Evolutionary conservation across 2,113 vertebrate species (phyloP).

Genomic region (Glaucomys volans): DNA sequence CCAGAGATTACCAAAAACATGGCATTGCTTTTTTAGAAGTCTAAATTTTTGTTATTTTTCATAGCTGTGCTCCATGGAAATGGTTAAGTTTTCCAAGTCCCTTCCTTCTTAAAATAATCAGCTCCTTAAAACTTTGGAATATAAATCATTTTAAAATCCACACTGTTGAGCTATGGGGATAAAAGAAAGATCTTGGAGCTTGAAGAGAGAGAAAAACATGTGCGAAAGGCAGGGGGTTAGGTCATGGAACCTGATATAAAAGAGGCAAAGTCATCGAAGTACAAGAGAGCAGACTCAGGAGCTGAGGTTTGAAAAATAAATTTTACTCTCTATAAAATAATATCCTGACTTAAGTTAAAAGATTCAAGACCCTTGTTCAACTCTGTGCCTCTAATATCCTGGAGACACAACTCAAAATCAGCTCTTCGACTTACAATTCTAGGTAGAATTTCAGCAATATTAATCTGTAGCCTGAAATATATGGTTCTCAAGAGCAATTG

Average conservation of each 20-base stretch:
- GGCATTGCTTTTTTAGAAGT: not conserved
- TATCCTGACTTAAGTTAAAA: slow-evolving; percentile 8
- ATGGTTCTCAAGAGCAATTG: not conserved
- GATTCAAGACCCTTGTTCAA: not conserved
- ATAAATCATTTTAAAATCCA: slow-evolving; percentile 65
- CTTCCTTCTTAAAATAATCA: slow-evolving; percentile 66
- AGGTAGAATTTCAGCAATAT: not conserved
- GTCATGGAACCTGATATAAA: not conserved
- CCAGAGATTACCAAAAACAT: not conserved
- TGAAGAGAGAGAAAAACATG: slow-evolving; percentile 31
- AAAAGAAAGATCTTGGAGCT: slow-evolving; percentile 57
- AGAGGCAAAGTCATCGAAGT: not conserved
- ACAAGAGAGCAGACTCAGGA: not conserved
- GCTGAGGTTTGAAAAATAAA: slow-evolving; percentile 62
- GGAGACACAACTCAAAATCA: not conserved
- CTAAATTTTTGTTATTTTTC: slow-evolving; percentile 31
- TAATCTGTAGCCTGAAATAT: not conserved
- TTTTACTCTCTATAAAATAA: slow-evolving; percentile 35
- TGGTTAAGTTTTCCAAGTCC: not conserved
- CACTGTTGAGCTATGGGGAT: slow-evolving; percentile 4
- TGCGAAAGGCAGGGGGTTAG: slow-evolving; percentile 24
- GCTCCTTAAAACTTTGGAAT: slow-evolving; percentile 14
- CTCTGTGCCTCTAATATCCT: not conserved
- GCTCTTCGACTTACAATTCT: not conserved
- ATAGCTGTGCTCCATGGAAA: not conserved